Conservation (phyloP, 2,888 invertebrate species). For the Sussaba pulchella region DNA sequence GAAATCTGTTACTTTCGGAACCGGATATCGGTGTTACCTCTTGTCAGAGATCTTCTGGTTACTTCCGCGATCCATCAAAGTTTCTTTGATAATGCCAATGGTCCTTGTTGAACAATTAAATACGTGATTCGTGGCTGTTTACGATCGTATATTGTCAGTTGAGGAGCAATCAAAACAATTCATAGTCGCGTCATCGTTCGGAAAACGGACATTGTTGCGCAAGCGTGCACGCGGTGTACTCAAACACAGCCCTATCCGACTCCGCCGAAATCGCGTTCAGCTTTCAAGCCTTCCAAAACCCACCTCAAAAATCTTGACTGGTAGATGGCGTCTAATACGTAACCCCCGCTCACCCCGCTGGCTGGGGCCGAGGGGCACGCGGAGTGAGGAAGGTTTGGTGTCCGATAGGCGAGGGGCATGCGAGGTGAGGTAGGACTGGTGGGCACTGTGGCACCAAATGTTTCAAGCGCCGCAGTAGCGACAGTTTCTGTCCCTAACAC, state of each 20-base stretch:
- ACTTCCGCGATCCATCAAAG: constrained; percentile 70
- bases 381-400: too few species aligned
- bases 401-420: too few species aligned
- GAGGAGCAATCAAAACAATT: constrained; percentile 57
- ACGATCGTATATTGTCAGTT: constrained; percentile 44
- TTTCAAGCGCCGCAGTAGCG: too few species aligned
- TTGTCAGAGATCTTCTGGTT: constrained; percentile 72
- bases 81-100: background rate
- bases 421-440: too few species aligned
- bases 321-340: too few species aligned
- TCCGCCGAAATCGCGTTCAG: background rate
- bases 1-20: constrained; percentile 37
- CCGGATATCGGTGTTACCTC: constrained; percentile 69
- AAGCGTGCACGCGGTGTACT: background rate
- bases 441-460: too few species aligned
- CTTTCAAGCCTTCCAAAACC: too few species aligned
- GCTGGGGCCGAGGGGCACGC: too few species aligned
- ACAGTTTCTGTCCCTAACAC: too few species aligned
- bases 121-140: constrained; percentile 14
- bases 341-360: too few species aligned
- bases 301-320: too few species aligned
- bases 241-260: background rate
- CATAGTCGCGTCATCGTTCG: constrained; percentile 61
- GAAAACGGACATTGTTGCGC: constrained; percentile 47
- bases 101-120: constrained; percentile 23